These are phyloP conservation scores for Bombus consobrinus DNA, from an alignment of 1,140 invertebrate species.

Conservation along the genomic window DNA sequence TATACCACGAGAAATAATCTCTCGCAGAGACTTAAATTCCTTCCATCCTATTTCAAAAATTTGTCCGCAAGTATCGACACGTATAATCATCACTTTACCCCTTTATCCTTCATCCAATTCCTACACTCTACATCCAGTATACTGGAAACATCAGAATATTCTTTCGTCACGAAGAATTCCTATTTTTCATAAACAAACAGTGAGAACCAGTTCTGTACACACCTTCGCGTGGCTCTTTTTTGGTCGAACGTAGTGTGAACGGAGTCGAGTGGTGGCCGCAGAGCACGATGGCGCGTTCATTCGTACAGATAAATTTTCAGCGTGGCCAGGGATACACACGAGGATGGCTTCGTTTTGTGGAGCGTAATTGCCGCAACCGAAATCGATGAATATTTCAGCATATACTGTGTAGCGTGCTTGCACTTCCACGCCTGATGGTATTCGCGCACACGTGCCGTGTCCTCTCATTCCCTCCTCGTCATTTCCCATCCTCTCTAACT, in stretches of 20 bases:
- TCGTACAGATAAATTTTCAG: slow-evolving; percentile 64
- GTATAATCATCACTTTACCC: not conserved
- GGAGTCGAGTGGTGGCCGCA: slow-evolving; percentile 30
- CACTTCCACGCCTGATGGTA: slow-evolving; percentile 53
- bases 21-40: too few species aligned
- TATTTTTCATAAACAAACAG: slow-evolving; percentile 4
- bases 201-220: not conserved
- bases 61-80: not conserved
- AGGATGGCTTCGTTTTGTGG: slow-evolving; percentile 63
- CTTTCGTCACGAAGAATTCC: not conserved
- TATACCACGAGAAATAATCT: too few species aligned
- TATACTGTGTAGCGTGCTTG: slow-evolving; percentile 49
- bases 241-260: slow-evolving; percentile 18
- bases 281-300: slow-evolving; percentile 40
- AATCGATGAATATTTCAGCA: slow-evolving; percentile 77
- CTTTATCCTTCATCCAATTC: not conserved
- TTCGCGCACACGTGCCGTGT: slow-evolving; percentile 40
- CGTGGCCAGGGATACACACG: slow-evolving; percentile 47
- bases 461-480: too few species aligned
- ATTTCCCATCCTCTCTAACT: not conserved
- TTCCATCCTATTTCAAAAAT: not conserved
- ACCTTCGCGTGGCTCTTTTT: slow-evolving; percentile 15
- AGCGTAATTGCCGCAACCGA: slow-evolving; percentile 60
- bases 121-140: not conserved
- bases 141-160: not conserved